Conservation (phyloP, 2,888 invertebrate species). For the Agelastica alni region DNA sequence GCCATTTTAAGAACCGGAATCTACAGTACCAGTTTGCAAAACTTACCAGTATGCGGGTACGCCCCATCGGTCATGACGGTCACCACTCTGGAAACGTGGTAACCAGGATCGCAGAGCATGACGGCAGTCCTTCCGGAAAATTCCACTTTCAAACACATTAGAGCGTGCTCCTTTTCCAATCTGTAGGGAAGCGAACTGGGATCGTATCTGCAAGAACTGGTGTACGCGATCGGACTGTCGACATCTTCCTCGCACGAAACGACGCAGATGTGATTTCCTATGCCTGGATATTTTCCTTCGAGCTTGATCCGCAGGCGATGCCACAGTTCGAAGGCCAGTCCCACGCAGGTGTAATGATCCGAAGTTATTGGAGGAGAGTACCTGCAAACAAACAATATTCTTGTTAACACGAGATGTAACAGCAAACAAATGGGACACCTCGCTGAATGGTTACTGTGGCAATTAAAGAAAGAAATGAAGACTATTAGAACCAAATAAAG, state of each 20-base stretch:
- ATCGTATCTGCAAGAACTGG: slow-evolving; percentile 58
- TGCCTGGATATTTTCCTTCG: slow-evolving; percentile 68
- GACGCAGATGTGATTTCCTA: slow-evolving; percentile 70
- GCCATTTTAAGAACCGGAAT: too few species aligned
- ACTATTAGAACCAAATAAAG: background rate
- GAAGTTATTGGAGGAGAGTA: slow-evolving; percentile 79
- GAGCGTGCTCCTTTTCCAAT: slow-evolving; percentile 86
- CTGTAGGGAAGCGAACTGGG: slow-evolving; percentile 59
- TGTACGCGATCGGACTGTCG: slow-evolving; percentile 64
- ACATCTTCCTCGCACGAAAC: slow-evolving; percentile 89
- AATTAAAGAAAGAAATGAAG: background rate
- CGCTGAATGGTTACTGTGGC: background rate
- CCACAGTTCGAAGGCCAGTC: slow-evolving; percentile 80
- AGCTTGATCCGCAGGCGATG: slow-evolving; percentile 63
- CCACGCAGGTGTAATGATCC: slow-evolving; percentile 86
- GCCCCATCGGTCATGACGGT: slow-evolving; percentile 84
- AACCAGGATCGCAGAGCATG: slow-evolving; percentile 87
- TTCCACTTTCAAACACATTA: slow-evolving; percentile 75
- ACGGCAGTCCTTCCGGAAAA: slow-evolving; percentile 76
- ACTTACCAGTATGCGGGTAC: slow-evolving; percentile 82
- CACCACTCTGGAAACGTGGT: slow-evolving; percentile 84
- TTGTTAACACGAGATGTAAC: background rate
- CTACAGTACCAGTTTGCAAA: background rate
- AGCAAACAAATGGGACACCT: background rate
- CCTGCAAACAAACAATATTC: too few species aligned